Conservation (phyloP, 2,888 invertebrate species). For the Cremastinae sp. region DNA sequence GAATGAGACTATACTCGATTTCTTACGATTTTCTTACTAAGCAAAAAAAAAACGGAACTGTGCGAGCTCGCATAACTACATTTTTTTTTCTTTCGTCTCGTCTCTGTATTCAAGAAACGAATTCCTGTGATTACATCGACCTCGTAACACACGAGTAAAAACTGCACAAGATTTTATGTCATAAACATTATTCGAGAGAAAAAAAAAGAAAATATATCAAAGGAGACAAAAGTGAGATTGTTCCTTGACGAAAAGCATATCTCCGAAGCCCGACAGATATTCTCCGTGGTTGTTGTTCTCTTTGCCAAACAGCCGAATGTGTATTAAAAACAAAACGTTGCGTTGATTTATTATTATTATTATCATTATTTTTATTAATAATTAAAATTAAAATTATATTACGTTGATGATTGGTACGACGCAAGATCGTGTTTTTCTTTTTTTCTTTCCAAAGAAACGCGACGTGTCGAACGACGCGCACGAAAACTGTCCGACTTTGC, state of each 20-base stretch:
- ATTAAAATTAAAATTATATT: constrained; percentile 6
- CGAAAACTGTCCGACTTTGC: constrained; percentile 13
- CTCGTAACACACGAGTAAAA: neutral
- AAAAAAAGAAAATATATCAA: neutral
- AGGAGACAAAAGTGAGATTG: constrained; percentile 7
- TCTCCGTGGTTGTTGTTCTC: constrained; percentile 51
- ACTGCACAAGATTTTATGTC: too few species aligned
- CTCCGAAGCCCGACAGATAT: constrained; percentile 26
- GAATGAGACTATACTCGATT: constrained; percentile 42
- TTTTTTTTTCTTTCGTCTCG: too few species aligned
- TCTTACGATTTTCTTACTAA: constrained; percentile 15
- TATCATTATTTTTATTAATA: constrained; percentile 18
- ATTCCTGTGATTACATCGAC: too few species aligned
- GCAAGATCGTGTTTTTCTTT: constrained; percentile 42
- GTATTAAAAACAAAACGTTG: constrained; percentile 34
- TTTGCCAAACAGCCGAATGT: constrained; percentile 38
- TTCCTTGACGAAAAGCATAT: constrained; percentile 9
- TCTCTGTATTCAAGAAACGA: too few species aligned
- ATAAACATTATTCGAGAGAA: too few species aligned
- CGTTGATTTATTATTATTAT: constrained; percentile 48
- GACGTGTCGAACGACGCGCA: constrained; percentile 8
- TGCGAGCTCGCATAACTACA: too few species aligned
- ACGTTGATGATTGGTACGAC: constrained; percentile 48
- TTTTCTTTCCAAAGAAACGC: constrained; percentile 21
- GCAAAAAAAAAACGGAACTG: neutral